A percentile compares a stretch with the other conserved stretches of the same genome.
Conservation (phyloP, 2,888 invertebrate genomes). For the Idaea dimidiata region DNA sequence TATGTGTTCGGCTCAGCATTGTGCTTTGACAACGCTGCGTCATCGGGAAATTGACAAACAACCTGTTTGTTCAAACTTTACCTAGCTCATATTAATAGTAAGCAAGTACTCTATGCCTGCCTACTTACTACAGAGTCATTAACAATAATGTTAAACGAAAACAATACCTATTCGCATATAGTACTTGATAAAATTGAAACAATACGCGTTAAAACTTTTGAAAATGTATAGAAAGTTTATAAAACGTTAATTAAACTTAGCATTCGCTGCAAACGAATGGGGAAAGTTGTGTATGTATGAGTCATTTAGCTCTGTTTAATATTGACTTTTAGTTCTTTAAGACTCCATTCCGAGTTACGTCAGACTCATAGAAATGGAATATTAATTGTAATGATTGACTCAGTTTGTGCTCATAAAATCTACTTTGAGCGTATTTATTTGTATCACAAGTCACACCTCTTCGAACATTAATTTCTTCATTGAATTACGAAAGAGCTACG, state of each 20-base stretch:
- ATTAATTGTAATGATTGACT: constrained; percentile 25
- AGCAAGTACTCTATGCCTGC: background rate
- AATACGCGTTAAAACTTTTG: constrained; percentile 46
- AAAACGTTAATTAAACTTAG: constrained; percentile 65
- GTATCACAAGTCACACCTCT: background rate
- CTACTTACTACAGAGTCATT: background rate
- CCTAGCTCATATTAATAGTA: background rate
- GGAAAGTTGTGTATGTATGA: constrained; percentile 37
- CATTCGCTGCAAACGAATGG: constrained; percentile 48
- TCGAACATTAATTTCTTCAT: background rate
- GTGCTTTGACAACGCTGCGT: constrained; percentile 66
- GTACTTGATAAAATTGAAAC: constrained; percentile 35
- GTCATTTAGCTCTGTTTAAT: constrained; percentile 45
- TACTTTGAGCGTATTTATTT: no score
- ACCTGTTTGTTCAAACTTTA: constrained; percentile 41
- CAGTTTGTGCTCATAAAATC: constrained; percentile 2
- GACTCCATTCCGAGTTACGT: constrained; percentile 38
- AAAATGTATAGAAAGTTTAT: constrained; percentile 61
- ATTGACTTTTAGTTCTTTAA: constrained; percentile 43
- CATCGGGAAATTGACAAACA: constrained; percentile 71
- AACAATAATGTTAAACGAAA: background rate
- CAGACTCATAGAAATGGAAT: constrained; percentile 32
- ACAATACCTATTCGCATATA: background rate
- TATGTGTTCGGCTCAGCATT: constrained; percentile 64
- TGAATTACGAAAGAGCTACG: background rate